These are phyloP conservation scores for Coreoperca whiteheadi DNA, from an alignment of 2,113 vertebrate genomes.

Conservation along the genomic window DNA sequence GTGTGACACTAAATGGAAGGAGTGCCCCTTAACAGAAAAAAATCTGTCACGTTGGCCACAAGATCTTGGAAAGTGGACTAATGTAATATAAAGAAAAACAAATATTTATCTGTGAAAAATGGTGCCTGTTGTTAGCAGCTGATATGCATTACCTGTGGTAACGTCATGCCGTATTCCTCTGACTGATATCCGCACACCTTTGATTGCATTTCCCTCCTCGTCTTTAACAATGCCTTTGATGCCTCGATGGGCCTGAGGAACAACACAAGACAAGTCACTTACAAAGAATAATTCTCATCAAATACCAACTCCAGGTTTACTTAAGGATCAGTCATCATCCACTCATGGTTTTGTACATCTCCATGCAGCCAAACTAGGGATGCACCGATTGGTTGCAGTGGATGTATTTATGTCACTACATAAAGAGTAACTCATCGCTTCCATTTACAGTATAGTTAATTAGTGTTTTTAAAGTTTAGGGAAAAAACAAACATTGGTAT, in stretches of 20 bases:
- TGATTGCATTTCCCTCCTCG: slow-evolving; percentile 89
- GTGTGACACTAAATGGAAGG: background rate
- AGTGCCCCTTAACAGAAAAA: background rate
- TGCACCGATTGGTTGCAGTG: background rate
- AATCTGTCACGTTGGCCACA: background rate
- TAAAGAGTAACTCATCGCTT: background rate
- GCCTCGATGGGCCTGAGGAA: slow-evolving; percentile 90
- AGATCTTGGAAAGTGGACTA: background rate
- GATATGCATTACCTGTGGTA: slow-evolving; percentile 85
- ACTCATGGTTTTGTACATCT: background rate
- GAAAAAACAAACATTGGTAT: no score
- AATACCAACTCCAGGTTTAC: no score
- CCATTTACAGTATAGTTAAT: background rate
- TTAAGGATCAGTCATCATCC: background rate
- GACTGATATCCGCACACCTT: slow-evolving; percentile 91
- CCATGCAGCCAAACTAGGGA: no score
- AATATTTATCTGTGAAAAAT: background rate
- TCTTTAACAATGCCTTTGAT: slow-evolving; percentile 95
- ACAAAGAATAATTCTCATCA: background rate
- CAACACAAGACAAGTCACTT: slow-evolving; percentile 23
- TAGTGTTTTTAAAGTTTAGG: background rate
- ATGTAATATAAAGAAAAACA: background rate
- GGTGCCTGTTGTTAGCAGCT: no score
- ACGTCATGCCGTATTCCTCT: slow-evolving; percentile 92
- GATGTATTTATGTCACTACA: background rate